phyloP scores from a whole-genome alignment of 92 coral and sea anemone species.

The Porites lobata region DNA sequence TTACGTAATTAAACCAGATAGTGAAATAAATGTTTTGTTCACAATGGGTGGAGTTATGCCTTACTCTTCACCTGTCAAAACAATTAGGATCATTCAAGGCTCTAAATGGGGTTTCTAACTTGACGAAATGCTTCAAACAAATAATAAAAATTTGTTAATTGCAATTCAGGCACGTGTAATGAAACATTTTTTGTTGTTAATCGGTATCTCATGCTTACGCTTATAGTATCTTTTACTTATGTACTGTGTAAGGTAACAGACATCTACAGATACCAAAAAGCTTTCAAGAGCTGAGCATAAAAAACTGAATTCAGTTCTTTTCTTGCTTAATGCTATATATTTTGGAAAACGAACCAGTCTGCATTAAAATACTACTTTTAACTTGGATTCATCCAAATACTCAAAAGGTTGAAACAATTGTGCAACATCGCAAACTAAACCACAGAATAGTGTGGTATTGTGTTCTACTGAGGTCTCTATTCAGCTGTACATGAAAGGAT shows the following conservation, averaged over 20 bases:
- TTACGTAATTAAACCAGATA: constrained; percentile 51
- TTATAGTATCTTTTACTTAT: not conserved
- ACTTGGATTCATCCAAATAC: too few species aligned
- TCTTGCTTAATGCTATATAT: not conserved
- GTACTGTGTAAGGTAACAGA: not conserved
- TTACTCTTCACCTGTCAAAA: constrained; percentile 18
- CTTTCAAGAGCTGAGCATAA: not conserved
- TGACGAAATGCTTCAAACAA: constrained; percentile 37
- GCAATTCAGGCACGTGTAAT: constrained; percentile 19
- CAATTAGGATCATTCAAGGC: constrained; percentile 35
- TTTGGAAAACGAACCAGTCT: not conserved
- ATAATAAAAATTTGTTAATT: constrained; percentile 46
- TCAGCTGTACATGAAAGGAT: too few species aligned
- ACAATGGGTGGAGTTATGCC: constrained; percentile 21
- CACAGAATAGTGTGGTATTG: too few species aligned
- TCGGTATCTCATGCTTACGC: not conserved
- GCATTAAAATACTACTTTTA: not conserved
- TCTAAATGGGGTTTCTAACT: constrained; percentile 54
- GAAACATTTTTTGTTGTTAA: constrained; percentile 4
- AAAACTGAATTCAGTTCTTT: too few species aligned
- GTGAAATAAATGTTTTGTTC: constrained; percentile 3
- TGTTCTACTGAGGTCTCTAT: too few species aligned
- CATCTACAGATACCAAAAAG: too few species aligned
- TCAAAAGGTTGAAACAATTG: too few species aligned
- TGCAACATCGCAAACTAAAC: too few species aligned